phyloP scores from a whole-genome alignment of 2,113 vertebrate genomes.

The Madoqua kirkii region DNA sequence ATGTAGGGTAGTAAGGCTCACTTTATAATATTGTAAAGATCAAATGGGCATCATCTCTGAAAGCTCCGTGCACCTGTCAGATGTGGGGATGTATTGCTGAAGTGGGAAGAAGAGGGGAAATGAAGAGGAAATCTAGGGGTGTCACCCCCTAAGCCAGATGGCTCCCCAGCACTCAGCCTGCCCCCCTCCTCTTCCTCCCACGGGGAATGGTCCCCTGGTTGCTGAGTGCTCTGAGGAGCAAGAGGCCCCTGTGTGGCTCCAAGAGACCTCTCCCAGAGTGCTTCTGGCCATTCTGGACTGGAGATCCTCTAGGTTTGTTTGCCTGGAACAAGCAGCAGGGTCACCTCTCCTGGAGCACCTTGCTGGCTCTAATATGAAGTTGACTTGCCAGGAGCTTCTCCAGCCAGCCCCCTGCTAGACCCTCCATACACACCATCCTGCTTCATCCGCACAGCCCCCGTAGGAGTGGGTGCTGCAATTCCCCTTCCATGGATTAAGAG shows the following conservation, averaged over 20 bases:
- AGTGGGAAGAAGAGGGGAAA: neutral
- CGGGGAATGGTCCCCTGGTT: no score
- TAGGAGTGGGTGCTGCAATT: neutral
- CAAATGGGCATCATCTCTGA: neutral
- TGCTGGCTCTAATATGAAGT: neutral
- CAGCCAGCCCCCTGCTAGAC: neutral
- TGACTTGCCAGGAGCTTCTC: neutral
- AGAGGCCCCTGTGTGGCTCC: neutral
- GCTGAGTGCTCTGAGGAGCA: neutral
- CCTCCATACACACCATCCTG: neutral
- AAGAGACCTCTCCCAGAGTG: neutral
- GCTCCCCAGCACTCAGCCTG: neutral
- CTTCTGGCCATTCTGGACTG: neutral
- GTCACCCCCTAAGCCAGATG: neutral
- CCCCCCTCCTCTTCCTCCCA: neutral
- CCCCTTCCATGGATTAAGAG: neutral
- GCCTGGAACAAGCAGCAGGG: neutral
- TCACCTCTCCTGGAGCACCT: neutral
- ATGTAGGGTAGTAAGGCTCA: neutral
- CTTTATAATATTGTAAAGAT: neutral
- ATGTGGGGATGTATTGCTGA: neutral
- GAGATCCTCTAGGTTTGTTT: no score
- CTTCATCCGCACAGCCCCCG: rapidly evolving
- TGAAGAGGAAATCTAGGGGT: neutral
- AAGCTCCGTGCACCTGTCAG: neutral